Base-by-base conservation (phyloP, 2,888 invertebrate genomes). In the Ectobius pallidus region DNA sequence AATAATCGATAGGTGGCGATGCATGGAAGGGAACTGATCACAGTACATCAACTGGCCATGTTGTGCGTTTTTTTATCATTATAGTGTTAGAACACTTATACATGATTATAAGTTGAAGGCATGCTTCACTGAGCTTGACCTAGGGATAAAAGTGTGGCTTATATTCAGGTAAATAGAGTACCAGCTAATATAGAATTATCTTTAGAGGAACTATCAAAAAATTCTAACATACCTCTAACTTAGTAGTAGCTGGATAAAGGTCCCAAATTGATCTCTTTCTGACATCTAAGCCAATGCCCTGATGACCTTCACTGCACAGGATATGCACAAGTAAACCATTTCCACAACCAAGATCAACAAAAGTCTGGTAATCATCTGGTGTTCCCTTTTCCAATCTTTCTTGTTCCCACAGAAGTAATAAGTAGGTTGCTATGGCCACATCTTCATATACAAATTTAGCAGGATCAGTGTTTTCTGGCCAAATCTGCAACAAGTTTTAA, bases 281-380 rank as follows among this genome's bases (percentile, higher is more conserved):
- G 0, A 97, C 86, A 86, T 97, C 97, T 77, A 95, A 87, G 1
- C 97, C 97, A 75, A 89, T 83, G 16, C 96, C 96, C 9, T 83
- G 80, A 83, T 90, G 89, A n/a, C 96, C 96, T 85, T 97, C 96
- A 78, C 88, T 87, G 61, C 88, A 87, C 16, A 99, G 85, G 77
- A 98, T 90, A 81, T 94, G 91, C 1, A 96, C 96, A 9, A 99
- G 84, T 30, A 98, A 86, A 16, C 99, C 99, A 86, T 99, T 99
- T 0, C 99, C 99, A 87, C 99, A 99, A 0, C 99, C 99, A 70
- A 98, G 86, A 83, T 99, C 99, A 0, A 97, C 90, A 87, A 98
- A 99, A 2, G 86, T 87, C 79, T 88, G 89, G 76, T 80, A 77
- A 73, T 81, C 78, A 61, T 79, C 77, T 3, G 82, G 75, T 9